phyloP scores from a whole-genome alignment of 2,113 vertebrate species.

The Cyanocitta stelleri region DNA sequence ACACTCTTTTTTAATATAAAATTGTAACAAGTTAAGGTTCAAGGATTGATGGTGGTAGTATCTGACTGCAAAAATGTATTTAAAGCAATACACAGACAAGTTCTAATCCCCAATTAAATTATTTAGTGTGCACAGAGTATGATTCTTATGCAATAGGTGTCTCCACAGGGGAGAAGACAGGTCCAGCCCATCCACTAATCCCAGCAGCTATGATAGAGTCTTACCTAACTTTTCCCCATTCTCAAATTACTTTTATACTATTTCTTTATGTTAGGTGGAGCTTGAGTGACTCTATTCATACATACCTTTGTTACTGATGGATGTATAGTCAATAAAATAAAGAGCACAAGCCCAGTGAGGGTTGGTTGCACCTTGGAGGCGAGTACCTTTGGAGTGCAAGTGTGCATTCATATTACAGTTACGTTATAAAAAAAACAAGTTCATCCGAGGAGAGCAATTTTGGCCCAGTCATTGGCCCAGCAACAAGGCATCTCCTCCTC shows the following conservation, averaged over 20 bases:
- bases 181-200: background rate
- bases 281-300: background rate
- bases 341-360: background rate
- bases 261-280: background rate
- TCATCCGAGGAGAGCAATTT: background rate
- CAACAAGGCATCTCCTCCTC: background rate
- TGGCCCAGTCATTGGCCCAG: rapidly evolving
- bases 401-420: background rate
- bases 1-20: background rate
- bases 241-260: background rate
- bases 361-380: background rate
- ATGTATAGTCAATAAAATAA: background rate
- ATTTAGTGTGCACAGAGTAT: background rate
- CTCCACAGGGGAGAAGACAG: background rate
- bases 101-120: background rate
- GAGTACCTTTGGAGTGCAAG: background rate
- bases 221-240: background rate
- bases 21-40: background rate
- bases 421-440: background rate
- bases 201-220: background rate
- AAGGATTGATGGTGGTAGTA: background rate
- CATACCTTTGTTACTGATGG: background rate
- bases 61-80: background rate
- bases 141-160: background rate
- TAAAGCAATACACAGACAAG: background rate